phyloP scores from a whole-genome alignment of 2,888 invertebrate species.

The Drosophila rellima region DNA sequence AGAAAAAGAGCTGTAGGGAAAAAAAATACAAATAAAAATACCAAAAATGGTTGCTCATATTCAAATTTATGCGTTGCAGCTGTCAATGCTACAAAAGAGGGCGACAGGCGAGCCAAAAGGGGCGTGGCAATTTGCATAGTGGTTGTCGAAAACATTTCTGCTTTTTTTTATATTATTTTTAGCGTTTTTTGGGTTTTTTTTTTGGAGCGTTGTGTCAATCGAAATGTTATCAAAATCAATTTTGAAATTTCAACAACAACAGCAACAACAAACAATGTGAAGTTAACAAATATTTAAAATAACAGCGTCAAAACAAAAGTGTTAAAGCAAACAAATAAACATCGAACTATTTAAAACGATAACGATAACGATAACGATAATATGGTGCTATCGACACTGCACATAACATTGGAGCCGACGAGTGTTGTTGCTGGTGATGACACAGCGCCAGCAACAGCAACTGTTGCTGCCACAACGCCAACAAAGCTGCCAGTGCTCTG shows the following conservation, averaged over 20 bases:
- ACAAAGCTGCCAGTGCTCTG: slow-evolving; percentile 30
- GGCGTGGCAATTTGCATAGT: slow-evolving; percentile 54
- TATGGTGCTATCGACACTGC: slow-evolving; percentile 84
- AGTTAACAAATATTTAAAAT: neutral
- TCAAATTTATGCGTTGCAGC: slow-evolving; percentile 68
- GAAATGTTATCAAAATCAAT: slow-evolving; percentile 1
- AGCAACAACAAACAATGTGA: slow-evolving; percentile 20
- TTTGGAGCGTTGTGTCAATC: neutral
- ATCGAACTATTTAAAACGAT: slow-evolving; percentile 4
- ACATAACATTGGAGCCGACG: slow-evolving; percentile 76
- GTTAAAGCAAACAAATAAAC: neutral
- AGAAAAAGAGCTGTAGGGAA: slow-evolving; percentile 11
- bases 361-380: slow-evolving; percentile 36
- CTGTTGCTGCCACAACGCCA: slow-evolving; percentile 13
- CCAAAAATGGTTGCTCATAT: slow-evolving; percentile 33
- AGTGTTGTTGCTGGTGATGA: slow-evolving; percentile 45
- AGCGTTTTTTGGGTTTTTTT: neutral
- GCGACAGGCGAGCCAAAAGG: neutral
- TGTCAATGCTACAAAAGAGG: slow-evolving; percentile 5
- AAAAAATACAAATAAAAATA: slow-evolving; percentile 4
- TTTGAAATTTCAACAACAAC: slow-evolving; percentile 7
- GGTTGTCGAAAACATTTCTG: slow-evolving; percentile 18
- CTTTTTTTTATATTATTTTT: neutral
- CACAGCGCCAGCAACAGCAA: slow-evolving; percentile 4
- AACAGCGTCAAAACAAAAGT: neutral